These are phyloP conservation scores for Drosophila stalkeri DNA, from an alignment of 2,888 invertebrate species.

Conservation along the genomic window DNA sequence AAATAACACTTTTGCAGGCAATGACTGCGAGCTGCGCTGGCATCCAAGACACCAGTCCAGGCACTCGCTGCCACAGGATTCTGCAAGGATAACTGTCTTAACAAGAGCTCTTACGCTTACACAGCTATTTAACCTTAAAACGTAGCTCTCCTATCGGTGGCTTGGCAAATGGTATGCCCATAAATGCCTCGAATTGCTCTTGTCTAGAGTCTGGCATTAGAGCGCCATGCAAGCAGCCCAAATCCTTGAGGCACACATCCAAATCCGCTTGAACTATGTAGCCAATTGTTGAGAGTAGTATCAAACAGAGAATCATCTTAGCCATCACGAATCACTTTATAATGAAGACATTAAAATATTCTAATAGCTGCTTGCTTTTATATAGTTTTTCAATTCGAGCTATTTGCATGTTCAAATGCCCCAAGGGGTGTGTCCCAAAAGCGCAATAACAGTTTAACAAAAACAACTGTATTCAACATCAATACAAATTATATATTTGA, in stretches of 20 bases:
- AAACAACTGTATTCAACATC: not conserved
- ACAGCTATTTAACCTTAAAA: constrained; percentile 69
- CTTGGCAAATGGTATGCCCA: constrained; percentile 83
- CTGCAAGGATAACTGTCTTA: constrained; percentile 44
- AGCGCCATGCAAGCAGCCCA: constrained; percentile 78
- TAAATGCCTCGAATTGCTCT: constrained; percentile 81
- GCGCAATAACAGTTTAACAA: not conserved
- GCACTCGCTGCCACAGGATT: constrained; percentile 72
- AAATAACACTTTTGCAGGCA: constrained; percentile 86
- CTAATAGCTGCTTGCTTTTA: constrained; percentile 17
- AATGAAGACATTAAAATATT: not conserved
- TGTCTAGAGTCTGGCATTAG: constrained; percentile 70
- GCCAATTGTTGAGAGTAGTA: not conserved
- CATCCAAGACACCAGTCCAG: constrained; percentile 75
- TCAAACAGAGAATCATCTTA: not conserved
- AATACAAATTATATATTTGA: not conserved
- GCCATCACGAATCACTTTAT: constrained; percentile 13
- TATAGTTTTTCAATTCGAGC: not conserved
- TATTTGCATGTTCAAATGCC: constrained; percentile 24
- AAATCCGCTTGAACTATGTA: constrained; percentile 29
- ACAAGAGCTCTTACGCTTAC: too few relatives aligned
- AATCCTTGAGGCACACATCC: constrained; percentile 69
- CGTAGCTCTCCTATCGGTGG: constrained; percentile 82
- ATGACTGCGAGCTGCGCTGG: constrained; percentile 78
- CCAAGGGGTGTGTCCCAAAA: not conserved